phyloP scores from a whole-genome alignment of 2,113 vertebrate genomes.

The Bufo bufo region DNA sequence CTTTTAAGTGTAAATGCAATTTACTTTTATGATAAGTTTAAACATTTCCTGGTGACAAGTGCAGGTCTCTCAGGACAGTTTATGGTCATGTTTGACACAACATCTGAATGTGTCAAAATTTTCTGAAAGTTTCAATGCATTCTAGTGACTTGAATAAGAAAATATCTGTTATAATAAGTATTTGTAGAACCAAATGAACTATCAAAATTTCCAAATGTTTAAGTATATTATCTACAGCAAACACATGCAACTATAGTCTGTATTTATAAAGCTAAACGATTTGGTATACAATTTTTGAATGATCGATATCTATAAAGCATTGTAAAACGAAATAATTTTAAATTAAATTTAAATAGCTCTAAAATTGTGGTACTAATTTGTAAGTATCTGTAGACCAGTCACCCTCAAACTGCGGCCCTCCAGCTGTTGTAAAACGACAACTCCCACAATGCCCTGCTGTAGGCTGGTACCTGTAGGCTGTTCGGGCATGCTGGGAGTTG shows the following conservation, averaged over 20 bases:
- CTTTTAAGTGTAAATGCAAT: conserved; percentile 57
- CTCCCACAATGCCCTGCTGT: no score
- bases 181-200: background rate
- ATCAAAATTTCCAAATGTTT: background rate
- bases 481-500: no score
- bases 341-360: no score
- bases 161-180: background rate
- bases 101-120: conserved; percentile 21
- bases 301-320: no score
- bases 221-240: conserved; percentile 9
- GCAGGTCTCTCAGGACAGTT: conserved; percentile 44
- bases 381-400: no score
- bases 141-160: conserved; percentile 24
- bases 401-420: no score
- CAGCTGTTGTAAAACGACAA: no score
- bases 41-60: conserved; percentile 56
- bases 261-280: background rate
- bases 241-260: background rate
- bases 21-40: conserved; percentile 56
- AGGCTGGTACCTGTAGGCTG: no score
- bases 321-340: no score
- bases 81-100: conserved; percentile 48
- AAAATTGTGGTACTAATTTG: no score
- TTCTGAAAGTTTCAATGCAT: conserved; percentile 26
- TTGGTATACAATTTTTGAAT: background rate